Evolutionary conservation across 2,888 invertebrate genomes (phyloP).

Genomic region (Tyria jacobaeae): DNA sequence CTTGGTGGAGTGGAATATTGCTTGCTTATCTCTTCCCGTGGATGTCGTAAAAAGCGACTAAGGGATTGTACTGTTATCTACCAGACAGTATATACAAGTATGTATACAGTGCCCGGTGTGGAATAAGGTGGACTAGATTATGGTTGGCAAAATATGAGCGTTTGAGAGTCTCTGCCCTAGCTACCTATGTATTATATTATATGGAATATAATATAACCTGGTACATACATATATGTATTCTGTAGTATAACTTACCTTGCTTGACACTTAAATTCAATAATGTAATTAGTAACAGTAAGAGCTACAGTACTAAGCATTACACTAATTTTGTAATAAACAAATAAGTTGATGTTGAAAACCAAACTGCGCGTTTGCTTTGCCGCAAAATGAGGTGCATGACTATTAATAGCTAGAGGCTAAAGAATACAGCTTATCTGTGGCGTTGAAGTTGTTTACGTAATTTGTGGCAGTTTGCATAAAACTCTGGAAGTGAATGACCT

Average conservation of each 20-base stretch:
- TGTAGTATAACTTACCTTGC: background rate
- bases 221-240: too few relatives aligned
- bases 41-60: too few relatives aligned
- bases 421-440: conserved; percentile 34
- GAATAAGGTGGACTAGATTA: too few relatives aligned
- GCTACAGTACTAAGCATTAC: background rate
- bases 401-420: conserved; percentile 12
- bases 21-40: too few relatives aligned
- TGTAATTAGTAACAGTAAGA: background rate
- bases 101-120: too few relatives aligned
- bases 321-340: conserved; percentile 9
- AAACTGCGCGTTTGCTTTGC: conserved; percentile 10
- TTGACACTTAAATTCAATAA: background rate
- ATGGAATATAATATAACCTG: too few relatives aligned
- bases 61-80: too few relatives aligned
- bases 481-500: conserved; percentile 64
- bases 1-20: too few relatives aligned
- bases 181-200: too few relatives aligned
- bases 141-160: too few relatives aligned
- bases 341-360: conserved; percentile 6
- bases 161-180: too few relatives aligned
- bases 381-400: conserved; percentile 4
- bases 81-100: too few relatives aligned
- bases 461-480: conserved; percentile 54
- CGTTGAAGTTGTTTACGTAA: conserved; percentile 50